Evolutionary conservation across 2,113 vertebrate genomes (phyloP), one percentile per base, ranked within the genome.

Genomic region (Pluvianellus socialis): DNA sequence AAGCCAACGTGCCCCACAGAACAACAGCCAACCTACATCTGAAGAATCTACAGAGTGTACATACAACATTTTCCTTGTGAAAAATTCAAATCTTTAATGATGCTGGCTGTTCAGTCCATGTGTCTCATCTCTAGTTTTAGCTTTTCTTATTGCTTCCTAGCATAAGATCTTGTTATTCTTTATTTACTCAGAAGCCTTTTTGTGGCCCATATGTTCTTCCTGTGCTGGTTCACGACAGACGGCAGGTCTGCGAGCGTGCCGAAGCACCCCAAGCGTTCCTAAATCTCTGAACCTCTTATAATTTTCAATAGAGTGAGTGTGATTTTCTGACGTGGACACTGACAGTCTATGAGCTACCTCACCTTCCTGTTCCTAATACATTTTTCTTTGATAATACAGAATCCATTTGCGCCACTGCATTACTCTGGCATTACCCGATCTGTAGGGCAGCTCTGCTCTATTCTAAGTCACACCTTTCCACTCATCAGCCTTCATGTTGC

Each of bases 121-220:
- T 47, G 38, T 32, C 92, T 96, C 85, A 50, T 47, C 77, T 80
- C 90, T 47, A 55, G 20, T 65, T 94, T 81, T 40, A 88, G 92
- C 58, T 90, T 30, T 52, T 79, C 66, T 59, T 55, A 40, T 7
- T 40, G 70, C 56, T 93, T 91, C 45, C 76, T 53, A 26, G 61
- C 38, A 4, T 2, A 32, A 86, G 83, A 90, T 91, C 83, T 77
- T 13, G 2, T 55, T 55, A 55, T 22, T 58, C 72, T 74, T 79
- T 88, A 55, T 91, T 91, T 87, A 77, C 67, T 55, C 52, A 38
- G 55, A 56, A 94, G 91, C 83, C 91, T 94, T 95, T 92, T 67
- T 59, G 73, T 58, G 75, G 21, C 47, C 82, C 71, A 7, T 90
- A 75, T 92, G 86, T 32, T 86, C 92, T 59, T 44, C 63, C 79